Evolutionary conservation across 2,113 vertebrate genomes (phyloP).

Genomic region (Triplophysa rosa): DNA sequence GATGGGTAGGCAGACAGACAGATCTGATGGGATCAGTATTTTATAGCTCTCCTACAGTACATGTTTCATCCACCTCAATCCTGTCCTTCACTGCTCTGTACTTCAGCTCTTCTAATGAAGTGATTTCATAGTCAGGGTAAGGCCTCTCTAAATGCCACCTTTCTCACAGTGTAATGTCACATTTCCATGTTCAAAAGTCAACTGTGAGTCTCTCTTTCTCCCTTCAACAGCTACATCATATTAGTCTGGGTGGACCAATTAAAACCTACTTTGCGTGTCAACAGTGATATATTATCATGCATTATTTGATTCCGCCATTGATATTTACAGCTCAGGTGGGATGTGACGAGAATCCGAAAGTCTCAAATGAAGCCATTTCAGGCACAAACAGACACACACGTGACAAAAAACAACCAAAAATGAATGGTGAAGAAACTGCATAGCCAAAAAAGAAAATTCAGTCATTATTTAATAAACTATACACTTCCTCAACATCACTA

Average conservation of each 20-base stretch:
- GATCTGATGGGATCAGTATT: too few species aligned
- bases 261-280: slow-evolving; percentile 64
- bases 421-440: too few species aligned
- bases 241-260: slow-evolving; percentile 68
- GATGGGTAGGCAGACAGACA: too few species aligned
- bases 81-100: slow-evolving; percentile 28
- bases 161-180: slow-evolving; percentile 69
- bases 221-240: slow-evolving; percentile 52
- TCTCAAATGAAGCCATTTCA: not conserved
- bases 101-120: slow-evolving; percentile 68
- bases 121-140: slow-evolving; percentile 65
- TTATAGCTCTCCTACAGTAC: not conserved
- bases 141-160: slow-evolving; percentile 69
- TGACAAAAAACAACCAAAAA: too few species aligned
- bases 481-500: too few species aligned
- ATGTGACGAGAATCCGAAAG: slow-evolving; percentile 46
- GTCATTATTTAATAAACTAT: not conserved
- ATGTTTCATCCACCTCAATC: slow-evolving; percentile 50
- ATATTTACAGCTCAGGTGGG: slow-evolving; percentile 56
- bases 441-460: not conserved
- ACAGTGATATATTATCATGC: slow-evolving; percentile 59
- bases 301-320: slow-evolving; percentile 58
- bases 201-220: slow-evolving; percentile 53
- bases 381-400: not conserved
- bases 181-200: slow-evolving; percentile 73